Conservation (phyloP, 92 coral and sea anemone genomes). For the Isaurus tuberculatus region DNA sequence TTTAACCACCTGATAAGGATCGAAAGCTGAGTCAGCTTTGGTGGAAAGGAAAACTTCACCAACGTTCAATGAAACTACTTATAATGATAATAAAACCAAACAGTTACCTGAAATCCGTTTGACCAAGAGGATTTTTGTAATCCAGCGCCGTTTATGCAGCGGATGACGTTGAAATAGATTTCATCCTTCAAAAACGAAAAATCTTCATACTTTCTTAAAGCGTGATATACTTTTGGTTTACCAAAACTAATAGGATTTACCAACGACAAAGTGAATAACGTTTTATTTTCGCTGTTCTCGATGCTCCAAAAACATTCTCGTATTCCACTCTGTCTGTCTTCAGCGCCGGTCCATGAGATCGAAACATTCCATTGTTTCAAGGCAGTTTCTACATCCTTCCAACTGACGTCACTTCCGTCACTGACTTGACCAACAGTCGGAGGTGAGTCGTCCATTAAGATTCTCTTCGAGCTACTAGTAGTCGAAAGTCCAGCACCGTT, state of each 20-base stretch:
- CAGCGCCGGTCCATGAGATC: slow-evolving; percentile 88
- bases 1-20: too few relatives aligned
- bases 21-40: too few relatives aligned
- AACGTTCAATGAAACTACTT: too few relatives aligned
- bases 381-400: slow-evolving; percentile 73
- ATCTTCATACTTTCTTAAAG: slow-evolving; percentile 54
- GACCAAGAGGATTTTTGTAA: slow-evolving; percentile 25
- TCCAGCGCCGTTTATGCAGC: slow-evolving; percentile 73
- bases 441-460: slow-evolving; percentile 80
- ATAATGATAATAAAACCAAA: neutral
- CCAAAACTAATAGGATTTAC: slow-evolving; percentile 54
- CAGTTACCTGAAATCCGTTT: slow-evolving; percentile 43
- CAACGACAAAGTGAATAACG: slow-evolving; percentile 34
- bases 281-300: slow-evolving; percentile 48
- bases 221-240: slow-evolving; percentile 51
- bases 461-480: slow-evolving; percentile 81
- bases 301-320: slow-evolving; percentile 76
- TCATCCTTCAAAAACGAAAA: neutral
- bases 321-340: slow-evolving; percentile 84
- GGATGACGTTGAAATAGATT: slow-evolving; percentile 36
- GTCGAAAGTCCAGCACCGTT: slow-evolving; percentile 79
- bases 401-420: slow-evolving; percentile 81
- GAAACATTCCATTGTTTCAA: slow-evolving; percentile 75
- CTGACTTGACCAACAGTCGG: slow-evolving; percentile 81
- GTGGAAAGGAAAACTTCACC: too few relatives aligned